Base-by-base conservation (phyloP, 2,113 vertebrate species). In the Numida meleagris region DNA sequence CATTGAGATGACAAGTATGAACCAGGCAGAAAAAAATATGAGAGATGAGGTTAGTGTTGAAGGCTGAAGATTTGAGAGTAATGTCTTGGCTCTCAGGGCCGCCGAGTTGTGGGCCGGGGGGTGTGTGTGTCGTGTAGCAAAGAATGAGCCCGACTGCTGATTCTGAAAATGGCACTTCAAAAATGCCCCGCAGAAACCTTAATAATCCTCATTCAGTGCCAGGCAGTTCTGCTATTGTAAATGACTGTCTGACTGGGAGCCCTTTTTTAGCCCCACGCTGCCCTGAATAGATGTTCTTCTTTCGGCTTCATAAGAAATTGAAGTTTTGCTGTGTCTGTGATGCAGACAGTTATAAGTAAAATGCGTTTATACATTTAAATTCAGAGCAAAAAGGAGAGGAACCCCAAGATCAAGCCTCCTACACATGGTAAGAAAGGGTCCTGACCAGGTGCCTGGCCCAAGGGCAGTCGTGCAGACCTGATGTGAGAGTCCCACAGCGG, bases 141-240 rank as follows among this genome's bases (percentile, higher is more conserved):
- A 89, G 89, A 96, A 66, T 66, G 11, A 83, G 79, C 86, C 93
- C 82, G 96, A 86, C 50, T 46, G 62, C 67, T 23, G 9, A 89
- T 86, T 95, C 81, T 88, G 88, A 83, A 96, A 93, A 90, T 70
- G 71, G 89, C 77, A 25, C 78, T 96, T 95, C 78, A 91, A 93
- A 94, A 94, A 94, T 46, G 93, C 67, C 38, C 94, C 82, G 29
- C 42, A 82, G 46, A 79, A 86, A 94, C 89, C 65, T 46, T 91
- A 95, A 94, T 97, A 75, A 96, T 96, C 88, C 61, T 93, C 73
- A 84, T 74, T 62, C 74, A 65, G 12, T 81, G 42, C 70, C 34
- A 70, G 86, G 82, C 84, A 90, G 73, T 94, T 94, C 77, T 91
- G 82, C 71, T 58, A 21, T 62, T 45, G 51, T 93, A 85, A 73